A percentile compares a stretch with the other conserved stretches of the same genome.
Evolutionary conservation across 2,888 invertebrate genomes (phyloP).

Genomic region (Pachymerium ferrugineum): DNA sequence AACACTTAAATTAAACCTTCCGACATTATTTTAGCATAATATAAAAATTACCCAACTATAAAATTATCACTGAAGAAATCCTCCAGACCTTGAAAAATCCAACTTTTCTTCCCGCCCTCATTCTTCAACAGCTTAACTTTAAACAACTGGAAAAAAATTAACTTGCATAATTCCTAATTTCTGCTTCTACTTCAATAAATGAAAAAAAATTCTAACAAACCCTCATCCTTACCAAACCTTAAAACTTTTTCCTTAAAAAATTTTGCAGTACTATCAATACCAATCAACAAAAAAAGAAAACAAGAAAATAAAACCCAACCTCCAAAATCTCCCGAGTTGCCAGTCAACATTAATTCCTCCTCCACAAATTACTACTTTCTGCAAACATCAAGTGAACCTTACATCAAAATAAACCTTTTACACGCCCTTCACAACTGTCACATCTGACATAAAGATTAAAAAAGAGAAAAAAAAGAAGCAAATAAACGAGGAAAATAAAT

Average conservation of each 20-base stretch:
- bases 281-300: too few relatives aligned
- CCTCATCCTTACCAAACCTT: too few relatives aligned
- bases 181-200: too few relatives aligned
- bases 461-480: not conserved
- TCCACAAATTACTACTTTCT: not conserved
- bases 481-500: conserved; percentile 8
- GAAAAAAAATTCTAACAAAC: too few relatives aligned
- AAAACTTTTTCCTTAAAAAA: too few relatives aligned
- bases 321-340: too few relatives aligned
- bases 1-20: too few relatives aligned
- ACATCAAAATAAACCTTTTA: not conserved
- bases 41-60: not conserved
- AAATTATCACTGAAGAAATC: not conserved
- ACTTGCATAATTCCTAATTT: too few relatives aligned
- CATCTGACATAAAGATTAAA: not conserved
- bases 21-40: too few relatives aligned
- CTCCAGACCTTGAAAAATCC: not conserved
- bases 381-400: not conserved
- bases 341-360: too few relatives aligned
- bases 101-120: not conserved
- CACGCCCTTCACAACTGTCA: not conserved
- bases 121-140: not conserved
- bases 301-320: too few relatives aligned
- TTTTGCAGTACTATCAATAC: too few relatives aligned
- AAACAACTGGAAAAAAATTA: not conserved